These are phyloP conservation scores for Echinarachnius parma DNA, from an alignment of 53 echinoderm and acorn worm genomes.

Conservation along the genomic window DNA sequence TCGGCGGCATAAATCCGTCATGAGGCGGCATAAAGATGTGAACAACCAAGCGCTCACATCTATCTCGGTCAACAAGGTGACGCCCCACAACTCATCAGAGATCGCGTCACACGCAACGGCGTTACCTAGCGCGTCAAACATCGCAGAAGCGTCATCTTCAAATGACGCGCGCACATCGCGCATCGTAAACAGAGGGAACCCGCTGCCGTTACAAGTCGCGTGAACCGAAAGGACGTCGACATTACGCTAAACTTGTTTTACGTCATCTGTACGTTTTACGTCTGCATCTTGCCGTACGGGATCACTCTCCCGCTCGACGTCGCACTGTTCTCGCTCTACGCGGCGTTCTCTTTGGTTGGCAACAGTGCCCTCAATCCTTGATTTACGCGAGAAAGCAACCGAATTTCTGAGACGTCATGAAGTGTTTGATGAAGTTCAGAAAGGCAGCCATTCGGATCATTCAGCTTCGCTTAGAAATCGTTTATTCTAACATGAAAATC, in stretches of 20 bases:
- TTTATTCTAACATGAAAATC: too few relatives aligned
- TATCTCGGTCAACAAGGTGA: slow-evolving; percentile 4
- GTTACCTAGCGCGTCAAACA: too few relatives aligned
- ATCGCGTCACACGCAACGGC: neutral
- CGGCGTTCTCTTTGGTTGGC: slow-evolving; percentile 2
- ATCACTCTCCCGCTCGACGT: too few relatives aligned
- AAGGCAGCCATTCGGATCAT: slow-evolving; percentile 16
- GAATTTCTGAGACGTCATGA: slow-evolving; percentile 4
- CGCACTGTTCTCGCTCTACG: too few relatives aligned
- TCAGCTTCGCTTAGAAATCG: neutral
- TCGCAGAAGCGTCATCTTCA: too few relatives aligned
- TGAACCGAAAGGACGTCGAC: too few relatives aligned
- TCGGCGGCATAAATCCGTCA: slow-evolving; percentile 3
- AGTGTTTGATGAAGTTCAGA: slow-evolving; percentile 2
- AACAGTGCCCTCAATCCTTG: slow-evolving; percentile 31
- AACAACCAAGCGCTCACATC: neutral
- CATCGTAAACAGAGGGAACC: too few relatives aligned
- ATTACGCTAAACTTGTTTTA: too few relatives aligned
- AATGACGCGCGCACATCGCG: too few relatives aligned
- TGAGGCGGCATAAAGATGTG: neutral
- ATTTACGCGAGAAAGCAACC: slow-evolving; percentile 41
- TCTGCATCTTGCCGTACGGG: slow-evolving; percentile 35
- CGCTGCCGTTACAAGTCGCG: too few relatives aligned
- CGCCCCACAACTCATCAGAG: neutral
- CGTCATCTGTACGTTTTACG: slow-evolving; percentile 16